Conservation (phyloP, 2,888 invertebrate genomes). For the Cephus rjabovi region DNA sequence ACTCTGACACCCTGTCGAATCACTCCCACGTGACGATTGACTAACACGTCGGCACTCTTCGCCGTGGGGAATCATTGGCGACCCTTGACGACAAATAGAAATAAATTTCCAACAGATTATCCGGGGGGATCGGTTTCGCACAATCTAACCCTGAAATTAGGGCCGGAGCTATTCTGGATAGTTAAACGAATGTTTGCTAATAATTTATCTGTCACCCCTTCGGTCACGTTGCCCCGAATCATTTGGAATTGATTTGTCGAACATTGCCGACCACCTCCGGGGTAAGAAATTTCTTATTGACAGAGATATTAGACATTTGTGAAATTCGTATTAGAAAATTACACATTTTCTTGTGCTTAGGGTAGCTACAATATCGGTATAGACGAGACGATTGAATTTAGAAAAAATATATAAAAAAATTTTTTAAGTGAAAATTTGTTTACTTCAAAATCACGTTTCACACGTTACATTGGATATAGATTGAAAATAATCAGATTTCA, state of each 20-base stretch:
- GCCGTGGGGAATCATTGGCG: slow-evolving; percentile 41
- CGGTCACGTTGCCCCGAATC: not conserved
- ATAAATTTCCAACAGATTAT: slow-evolving; percentile 57
- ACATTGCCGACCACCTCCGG: not conserved
- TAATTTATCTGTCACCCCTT: not conserved
- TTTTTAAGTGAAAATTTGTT: not conserved
- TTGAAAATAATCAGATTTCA: not conserved
- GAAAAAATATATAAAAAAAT: not conserved
- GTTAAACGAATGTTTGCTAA: not conserved
- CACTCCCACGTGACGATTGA: slow-evolving; percentile 30
- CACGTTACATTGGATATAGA: not conserved
- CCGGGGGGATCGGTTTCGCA: slow-evolving; percentile 12
- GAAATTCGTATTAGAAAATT: not conserved
- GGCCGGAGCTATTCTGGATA: not conserved
- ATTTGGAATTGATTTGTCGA: not conserved
- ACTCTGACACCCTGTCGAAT: slow-evolving; percentile 23
- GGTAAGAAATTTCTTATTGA: not conserved
- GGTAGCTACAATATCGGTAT: not conserved
- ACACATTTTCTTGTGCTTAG: not conserved
- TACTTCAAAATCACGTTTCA: not conserved
- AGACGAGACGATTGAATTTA: not conserved
- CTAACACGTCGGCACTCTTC: slow-evolving; percentile 17
- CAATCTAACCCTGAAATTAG: not conserved
- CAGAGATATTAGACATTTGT: not conserved
- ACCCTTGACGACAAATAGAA: slow-evolving; percentile 59